Base-by-base conservation (phyloP, 2,888 invertebrate genomes). In the Tetropium fuscum region DNA sequence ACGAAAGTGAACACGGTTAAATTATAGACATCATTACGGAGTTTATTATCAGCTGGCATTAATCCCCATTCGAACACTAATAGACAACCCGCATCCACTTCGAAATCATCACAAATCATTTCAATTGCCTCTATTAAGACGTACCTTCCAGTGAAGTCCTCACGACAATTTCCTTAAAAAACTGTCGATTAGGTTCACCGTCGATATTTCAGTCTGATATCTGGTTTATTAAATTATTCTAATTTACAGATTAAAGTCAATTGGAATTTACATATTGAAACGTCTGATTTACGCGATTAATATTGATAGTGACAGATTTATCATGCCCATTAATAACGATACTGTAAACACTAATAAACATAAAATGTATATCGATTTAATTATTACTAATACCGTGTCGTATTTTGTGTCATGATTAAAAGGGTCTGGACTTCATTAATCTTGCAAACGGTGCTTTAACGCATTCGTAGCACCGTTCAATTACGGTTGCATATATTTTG, bases 11-110 rank as follows among this genome's bases (percentile, higher is more conserved):
- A 53, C 66, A 47, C 61, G 47, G 59, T 54, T 68, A 63, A 71
- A 64, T 70, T 70, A 71, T 70, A 63, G 71, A 63, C 66, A 60
- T 66, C 66, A 67, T 70, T 69, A 67, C 60, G 58, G 54, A 67
- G 68, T 71, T 71, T 69, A 68, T 70, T 70, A 67, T 69, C 68
- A 60, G 57, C 60, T 60, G 51, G 66, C 59, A 66, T 66, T 68
- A 61, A 67, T 66, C 62, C 65, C 45, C 32, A 62, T 60, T 41
- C 57, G 53, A 48, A 45, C 45, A 34, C 19, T 45, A 57, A 36
- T 43, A 57, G 57, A 54, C 53, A 44, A 54, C 68, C 68, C 65
- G 68, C 65, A 66, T 67, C 48, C 49, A 49, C 15, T 54, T 36
- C 27, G 22, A 36, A 54, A 41, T 44, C 55, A 44, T 16, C 55